phyloP scores from a whole-genome alignment of 2,113 vertebrate species.

The Poeciliopsis occidentalis region DNA sequence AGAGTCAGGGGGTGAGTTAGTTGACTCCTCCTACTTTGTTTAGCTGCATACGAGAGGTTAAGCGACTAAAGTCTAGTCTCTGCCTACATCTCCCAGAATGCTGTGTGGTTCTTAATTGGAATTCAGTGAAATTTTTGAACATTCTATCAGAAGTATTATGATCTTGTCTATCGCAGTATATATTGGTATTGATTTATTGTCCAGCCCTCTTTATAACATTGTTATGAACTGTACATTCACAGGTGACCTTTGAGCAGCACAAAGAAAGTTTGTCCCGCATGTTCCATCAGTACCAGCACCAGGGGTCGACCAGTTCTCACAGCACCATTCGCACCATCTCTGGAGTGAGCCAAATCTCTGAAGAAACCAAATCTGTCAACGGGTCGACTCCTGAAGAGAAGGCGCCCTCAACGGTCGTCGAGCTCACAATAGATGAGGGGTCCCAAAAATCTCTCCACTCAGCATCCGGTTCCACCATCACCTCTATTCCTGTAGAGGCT shows the following conservation, averaged over 20 bases:
- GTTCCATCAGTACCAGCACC: constrained; percentile 88
- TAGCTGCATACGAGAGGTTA: too few species aligned
- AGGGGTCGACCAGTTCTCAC: constrained; percentile 74
- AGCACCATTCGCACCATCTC: constrained; percentile 80
- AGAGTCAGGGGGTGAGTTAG: too few species aligned
- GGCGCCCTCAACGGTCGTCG: constrained; percentile 76
- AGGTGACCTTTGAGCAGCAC: constrained; percentile 98
- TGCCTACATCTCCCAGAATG: too few species aligned
- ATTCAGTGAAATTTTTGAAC: too few species aligned
- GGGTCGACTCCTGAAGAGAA: constrained; percentile 65
- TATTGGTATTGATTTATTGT: too few species aligned
- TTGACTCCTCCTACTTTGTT: too few species aligned
- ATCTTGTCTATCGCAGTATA: too few species aligned
- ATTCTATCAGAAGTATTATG: too few species aligned
- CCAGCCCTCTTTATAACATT: background rate
- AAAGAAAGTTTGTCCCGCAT: constrained; percentile 89
- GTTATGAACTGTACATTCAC: constrained; percentile 40
- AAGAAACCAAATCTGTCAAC: constrained; percentile 59
- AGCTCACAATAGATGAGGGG: constrained; percentile 66
- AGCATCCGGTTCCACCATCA: constrained; percentile 25
- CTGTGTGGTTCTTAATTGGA: too few species aligned
- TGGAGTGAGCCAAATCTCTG: constrained; percentile 74
- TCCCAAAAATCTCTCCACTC: constrained; percentile 32
- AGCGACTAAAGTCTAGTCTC: too few species aligned
- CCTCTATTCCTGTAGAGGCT: constrained; percentile 37